Conservation (phyloP, 2,113 vertebrate species). For the Coturnix japonica region DNA sequence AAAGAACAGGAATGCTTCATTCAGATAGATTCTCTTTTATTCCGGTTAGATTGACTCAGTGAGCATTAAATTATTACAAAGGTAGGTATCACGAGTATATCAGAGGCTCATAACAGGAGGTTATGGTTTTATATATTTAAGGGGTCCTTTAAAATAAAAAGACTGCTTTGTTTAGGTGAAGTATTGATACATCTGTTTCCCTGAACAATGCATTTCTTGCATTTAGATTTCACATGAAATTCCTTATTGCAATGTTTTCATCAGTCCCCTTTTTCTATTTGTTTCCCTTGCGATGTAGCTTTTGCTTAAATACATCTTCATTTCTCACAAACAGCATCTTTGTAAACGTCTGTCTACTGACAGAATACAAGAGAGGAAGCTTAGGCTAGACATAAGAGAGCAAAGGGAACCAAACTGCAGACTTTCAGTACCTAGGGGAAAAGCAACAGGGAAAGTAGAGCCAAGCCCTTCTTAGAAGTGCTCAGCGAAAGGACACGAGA, state of each 20-base stretch:
- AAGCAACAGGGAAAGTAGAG: background rate
- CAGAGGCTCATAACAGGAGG: background rate
- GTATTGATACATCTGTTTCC: background rate
- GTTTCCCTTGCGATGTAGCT: background rate
- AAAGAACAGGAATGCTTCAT: background rate
- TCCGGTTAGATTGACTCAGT: background rate
- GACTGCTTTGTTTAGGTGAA: background rate
- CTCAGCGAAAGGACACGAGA: background rate
- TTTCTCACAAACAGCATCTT: background rate
- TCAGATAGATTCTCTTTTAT: background rate
- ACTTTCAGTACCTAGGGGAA: background rate
- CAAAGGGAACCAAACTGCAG: background rate
- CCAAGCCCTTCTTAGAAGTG: background rate
- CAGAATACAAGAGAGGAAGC: background rate
- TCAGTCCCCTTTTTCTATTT: background rate
- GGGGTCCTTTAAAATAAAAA: background rate
- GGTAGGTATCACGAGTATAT: background rate
- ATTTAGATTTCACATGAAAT: background rate
- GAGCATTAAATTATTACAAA: background rate
- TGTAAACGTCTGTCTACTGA: background rate
- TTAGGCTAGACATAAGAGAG: background rate
- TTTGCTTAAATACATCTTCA: background rate
- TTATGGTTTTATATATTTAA: background rate
- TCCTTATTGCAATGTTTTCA: background rate
- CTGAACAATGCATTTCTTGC: background rate